phyloP scores from a whole-genome alignment of 2,113 vertebrate species.

The Micronycteris hirsuta region DNA sequence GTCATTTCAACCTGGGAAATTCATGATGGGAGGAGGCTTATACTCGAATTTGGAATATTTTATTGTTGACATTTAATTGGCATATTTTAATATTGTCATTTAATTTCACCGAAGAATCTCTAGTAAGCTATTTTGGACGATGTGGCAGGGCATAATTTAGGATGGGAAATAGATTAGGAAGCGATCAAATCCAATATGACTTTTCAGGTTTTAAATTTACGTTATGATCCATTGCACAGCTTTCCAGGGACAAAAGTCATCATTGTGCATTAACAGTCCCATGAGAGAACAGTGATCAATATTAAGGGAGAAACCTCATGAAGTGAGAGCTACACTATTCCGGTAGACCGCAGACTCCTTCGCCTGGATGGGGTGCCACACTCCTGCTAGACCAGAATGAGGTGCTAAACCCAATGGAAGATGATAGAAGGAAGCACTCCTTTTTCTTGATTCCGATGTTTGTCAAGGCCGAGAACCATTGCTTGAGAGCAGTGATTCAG shows the following conservation, averaged over 20 bases:
- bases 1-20: conserved; percentile 8
- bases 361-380: neutral
- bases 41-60: neutral
- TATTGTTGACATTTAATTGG: neutral
- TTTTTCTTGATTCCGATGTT: neutral
- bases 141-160: neutral
- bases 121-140: neutral
- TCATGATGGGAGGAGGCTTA: neutral
- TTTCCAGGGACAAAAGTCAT: neutral
- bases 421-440: neutral
- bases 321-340: neutral
- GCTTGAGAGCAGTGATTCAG: neutral
- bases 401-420: neutral
- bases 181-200: neutral
- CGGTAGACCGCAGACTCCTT: neutral
- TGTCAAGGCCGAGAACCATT: neutral
- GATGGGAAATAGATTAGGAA: neutral
- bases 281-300: neutral
- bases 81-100: neutral
- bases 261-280: neutral
- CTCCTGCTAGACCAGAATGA: neutral
- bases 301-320: neutral
- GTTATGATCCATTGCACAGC: neutral
- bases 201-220: neutral
- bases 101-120: neutral